phyloP scores from a whole-genome alignment of 2,797 vertebrate genomes.

The Helostoma temminkii region DNA sequence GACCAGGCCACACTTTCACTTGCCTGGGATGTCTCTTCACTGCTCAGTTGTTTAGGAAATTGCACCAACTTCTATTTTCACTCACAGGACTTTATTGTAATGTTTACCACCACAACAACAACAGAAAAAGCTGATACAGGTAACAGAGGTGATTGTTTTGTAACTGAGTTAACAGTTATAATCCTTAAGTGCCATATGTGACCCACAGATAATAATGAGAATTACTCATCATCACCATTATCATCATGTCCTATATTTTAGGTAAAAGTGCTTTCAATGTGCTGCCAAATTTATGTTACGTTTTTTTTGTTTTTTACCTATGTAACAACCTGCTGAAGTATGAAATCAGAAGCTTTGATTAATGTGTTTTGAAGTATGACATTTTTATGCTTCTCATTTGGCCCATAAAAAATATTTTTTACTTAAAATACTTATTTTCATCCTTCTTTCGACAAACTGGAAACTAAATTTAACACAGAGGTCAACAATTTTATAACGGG shows the following conservation, averaged over 20 bases:
- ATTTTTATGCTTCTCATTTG: neutral
- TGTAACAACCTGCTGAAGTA: no score
- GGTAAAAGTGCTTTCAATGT: neutral
- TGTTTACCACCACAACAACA: no score
- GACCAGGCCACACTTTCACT: no score
- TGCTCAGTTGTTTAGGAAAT: neutral
- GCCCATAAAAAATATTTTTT: neutral
- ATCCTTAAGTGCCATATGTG: slow-evolving; percentile 8
- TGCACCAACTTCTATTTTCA: neutral
- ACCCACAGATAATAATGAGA: slow-evolving; percentile 12
- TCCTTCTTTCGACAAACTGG: no score
- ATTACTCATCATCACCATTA: neutral
- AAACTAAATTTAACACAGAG: no score
- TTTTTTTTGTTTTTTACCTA: no score
- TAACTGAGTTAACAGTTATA: slow-evolving; percentile 27
- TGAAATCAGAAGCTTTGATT: neutral
- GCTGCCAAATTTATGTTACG: neutral
- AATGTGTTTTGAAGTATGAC: neutral
- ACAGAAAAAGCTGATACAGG: slow-evolving; percentile 13
- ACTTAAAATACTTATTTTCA: no score
- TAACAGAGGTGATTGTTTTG: slow-evolving; percentile 33
- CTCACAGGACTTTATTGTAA: slow-evolving; percentile 41
- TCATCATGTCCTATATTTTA: slow-evolving; percentile 2
- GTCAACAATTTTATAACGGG: no score
- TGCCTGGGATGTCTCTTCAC: no score